Evolutionary conservation across 2,888 invertebrate species (phyloP).

Genomic region (Cacoxenus indagator): DNA sequence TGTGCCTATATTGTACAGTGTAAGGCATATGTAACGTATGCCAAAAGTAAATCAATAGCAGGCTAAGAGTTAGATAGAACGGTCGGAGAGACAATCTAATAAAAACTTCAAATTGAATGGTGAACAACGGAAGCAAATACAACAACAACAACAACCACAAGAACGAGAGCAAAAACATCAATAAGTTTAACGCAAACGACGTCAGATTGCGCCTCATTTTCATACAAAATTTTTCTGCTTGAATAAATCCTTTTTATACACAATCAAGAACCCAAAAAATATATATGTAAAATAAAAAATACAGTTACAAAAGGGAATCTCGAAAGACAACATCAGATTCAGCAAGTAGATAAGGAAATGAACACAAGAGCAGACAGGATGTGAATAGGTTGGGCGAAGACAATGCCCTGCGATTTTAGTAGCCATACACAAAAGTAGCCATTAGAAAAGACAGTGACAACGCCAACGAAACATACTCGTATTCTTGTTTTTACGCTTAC

Average conservation of each 20-base stretch:
- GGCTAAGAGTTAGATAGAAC: not conserved
- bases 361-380: not conserved
- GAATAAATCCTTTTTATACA: not conserved
- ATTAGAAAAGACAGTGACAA: not conserved
- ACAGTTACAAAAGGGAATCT: not conserved
- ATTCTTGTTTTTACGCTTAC: not conserved
- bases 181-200: not conserved
- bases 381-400: not conserved
- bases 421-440: not conserved
- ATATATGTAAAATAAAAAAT: not conserved
- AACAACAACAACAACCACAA: slow-evolving; percentile 17
- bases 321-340: slow-evolving; percentile 22
- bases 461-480: not conserved
- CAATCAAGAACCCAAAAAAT: not conserved
- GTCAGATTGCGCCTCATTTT: not conserved
- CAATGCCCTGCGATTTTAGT: not conserved
- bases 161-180: not conserved
- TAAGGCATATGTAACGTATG: slow-evolving; percentile 30
- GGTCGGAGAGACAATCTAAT: slow-evolving; percentile 32
- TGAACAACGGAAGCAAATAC: slow-evolving; percentile 21
- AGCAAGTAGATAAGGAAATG: slow-evolving; percentile 30
- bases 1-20: slow-evolving; percentile 38
- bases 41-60: slow-evolving; percentile 19
- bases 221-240: not conserved
- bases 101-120: slow-evolving; percentile 51